phyloP scores from a whole-genome alignment of 2,113 vertebrate genomes.

The Mandrillus leucophaeus region DNA sequence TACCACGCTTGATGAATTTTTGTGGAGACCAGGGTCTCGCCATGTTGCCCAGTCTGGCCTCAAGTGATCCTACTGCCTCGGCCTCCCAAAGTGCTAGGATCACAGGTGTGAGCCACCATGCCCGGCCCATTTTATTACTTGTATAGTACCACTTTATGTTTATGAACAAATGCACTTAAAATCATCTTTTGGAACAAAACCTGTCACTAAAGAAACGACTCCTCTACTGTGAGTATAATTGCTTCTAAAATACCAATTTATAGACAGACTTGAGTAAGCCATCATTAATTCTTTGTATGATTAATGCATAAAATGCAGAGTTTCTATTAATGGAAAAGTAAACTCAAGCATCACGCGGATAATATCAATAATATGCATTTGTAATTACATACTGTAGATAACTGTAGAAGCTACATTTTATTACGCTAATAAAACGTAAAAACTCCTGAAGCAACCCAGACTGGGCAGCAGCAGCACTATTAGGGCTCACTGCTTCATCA shows the following conservation, averaged over 20 bases:
- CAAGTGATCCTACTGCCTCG: too few relatives aligned
- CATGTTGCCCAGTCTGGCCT: too few relatives aligned
- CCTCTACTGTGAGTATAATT: background rate
- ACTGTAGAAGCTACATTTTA: constrained; percentile 50
- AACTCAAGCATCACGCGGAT: background rate
- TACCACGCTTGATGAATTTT: too few relatives aligned
- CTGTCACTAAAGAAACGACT: background rate
- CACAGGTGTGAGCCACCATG: too few relatives aligned
- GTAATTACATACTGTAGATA: constrained; percentile 18
- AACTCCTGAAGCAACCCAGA: background rate
- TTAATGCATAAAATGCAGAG: constrained; percentile 43
- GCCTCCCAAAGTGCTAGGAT: too few relatives aligned
- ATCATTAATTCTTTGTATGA: constrained; percentile 56
- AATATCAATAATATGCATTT: constrained; percentile 20
- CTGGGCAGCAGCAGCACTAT: accelerated
- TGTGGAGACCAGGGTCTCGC: too few relatives aligned
- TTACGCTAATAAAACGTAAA: constrained; percentile 33
- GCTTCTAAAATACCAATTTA: background rate
- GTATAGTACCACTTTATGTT: background rate
- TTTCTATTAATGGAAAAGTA: constrained; percentile 58
- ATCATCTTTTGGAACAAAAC: background rate
- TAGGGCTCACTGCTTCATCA: background rate
- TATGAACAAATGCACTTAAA: constrained; percentile 12
- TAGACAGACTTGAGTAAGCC: background rate
- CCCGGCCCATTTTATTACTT: background rate